Conservation (phyloP, 2,888 invertebrate species). For the Agonopterix subpropinquella region DNA sequence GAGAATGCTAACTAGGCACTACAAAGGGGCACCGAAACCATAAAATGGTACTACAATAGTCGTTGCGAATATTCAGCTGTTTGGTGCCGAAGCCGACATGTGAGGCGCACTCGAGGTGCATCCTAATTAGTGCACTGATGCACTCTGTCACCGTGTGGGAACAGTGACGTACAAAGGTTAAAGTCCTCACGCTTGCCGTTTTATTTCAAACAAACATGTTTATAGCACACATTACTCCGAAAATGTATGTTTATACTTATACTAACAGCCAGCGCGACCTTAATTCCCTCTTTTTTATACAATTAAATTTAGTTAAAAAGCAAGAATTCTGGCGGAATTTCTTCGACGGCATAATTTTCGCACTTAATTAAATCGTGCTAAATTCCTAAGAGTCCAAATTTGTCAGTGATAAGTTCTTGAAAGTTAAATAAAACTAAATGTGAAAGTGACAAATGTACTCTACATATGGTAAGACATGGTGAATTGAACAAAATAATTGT, state of each 20-base stretch:
- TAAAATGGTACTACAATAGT: constrained; percentile 72
- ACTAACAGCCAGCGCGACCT: neutral
- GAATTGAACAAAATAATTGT: neutral
- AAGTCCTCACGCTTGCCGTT: constrained; percentile 3
- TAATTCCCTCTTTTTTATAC: neutral
- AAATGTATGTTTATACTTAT: neutral
- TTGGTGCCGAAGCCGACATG: constrained; percentile 59
- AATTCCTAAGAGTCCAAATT: constrained; percentile 5
- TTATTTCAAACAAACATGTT: constrained; percentile 1
- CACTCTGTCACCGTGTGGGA: constrained; percentile 49
- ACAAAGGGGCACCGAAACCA: constrained; percentile 69
- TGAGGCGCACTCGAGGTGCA: constrained; percentile 47
- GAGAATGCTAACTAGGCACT: constrained; percentile 67
- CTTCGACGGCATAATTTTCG: neutral
- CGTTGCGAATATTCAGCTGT: constrained; percentile 69
- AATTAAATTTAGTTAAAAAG: neutral
- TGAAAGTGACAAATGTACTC: neutral
- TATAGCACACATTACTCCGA: neutral
- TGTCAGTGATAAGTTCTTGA: constrained; percentile 6
- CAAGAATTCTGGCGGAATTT: neutral
- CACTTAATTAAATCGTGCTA: constrained; percentile 6
- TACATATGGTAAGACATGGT: neutral
- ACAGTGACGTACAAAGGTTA: constrained; percentile 23
- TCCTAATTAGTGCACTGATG: constrained; percentile 64
- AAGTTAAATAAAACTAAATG: constrained; percentile 2